These are phyloP conservation scores for Chloropsis hardwickii DNA, from an alignment of 2,113 vertebrate genomes.

Conservation along the genomic window DNA sequence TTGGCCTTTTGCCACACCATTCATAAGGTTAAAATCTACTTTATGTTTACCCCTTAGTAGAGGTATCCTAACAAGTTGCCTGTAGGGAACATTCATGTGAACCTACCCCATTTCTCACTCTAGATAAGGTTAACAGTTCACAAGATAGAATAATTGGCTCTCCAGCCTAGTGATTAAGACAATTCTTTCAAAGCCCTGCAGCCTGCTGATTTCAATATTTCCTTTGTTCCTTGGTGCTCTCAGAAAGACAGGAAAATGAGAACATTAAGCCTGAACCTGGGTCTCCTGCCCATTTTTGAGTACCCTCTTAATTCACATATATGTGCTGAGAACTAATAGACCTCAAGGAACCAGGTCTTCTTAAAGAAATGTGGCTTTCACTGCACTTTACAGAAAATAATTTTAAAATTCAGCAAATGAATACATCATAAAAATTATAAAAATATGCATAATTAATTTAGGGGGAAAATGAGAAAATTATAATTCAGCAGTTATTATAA, in stretches of 20 bases:
- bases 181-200: neutral
- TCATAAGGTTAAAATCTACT: neutral
- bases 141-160: neutral
- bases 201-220: neutral
- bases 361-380: neutral
- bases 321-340: neutral
- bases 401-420: neutral
- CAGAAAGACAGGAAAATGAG: neutral
- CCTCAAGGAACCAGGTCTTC: neutral
- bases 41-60: neutral
- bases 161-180: neutral
- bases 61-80: neutral
- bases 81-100: neutral
- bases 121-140: neutral
- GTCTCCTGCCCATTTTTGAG: neutral
- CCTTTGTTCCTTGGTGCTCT: neutral
- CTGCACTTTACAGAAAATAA: neutral
- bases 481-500: neutral
- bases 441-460: neutral
- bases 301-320: neutral
- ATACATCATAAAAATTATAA: neutral
- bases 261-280: neutral
- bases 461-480: neutral
- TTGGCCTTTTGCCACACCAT: neutral
- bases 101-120: rapidly evolving